Base-by-base conservation (phyloP, 2,113 vertebrate species). In the Panthera tigris region DNA sequence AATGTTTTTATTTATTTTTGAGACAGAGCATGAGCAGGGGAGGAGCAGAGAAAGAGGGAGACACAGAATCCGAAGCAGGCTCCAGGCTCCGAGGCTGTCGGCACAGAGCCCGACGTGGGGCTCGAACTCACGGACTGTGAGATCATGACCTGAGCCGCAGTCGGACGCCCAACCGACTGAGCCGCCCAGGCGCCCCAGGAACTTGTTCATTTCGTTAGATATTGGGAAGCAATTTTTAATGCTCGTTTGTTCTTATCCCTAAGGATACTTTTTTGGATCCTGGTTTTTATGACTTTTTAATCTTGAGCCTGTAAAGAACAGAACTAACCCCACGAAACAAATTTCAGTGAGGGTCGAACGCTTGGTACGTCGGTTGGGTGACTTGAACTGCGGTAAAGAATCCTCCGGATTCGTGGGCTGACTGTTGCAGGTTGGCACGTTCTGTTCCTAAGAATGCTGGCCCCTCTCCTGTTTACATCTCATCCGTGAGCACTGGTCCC, bases 371-470 rank as follows among this genome's bases (percentile, higher is more conserved):
- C 41, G 29, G 31, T 25, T 15, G 1, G 9, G 31, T 14, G 13
- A 25, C 19, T 5, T 5, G 36, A 57, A 1, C 61, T 11, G 10
- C 36, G 4, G 3, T 25, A 1, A 11, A 25, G 48, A 2, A 5
- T 31, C 33, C n/a, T 29, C 4, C 1, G 5, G 23, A 7, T 55
- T n/a, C 4, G 52, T 1, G 23, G 21, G 25, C 1, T 16, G 39
- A 45, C 25, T 15, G 39, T 76, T 13, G 39, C 73, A 45, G 39
- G 15, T 36, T 10, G 12, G 31, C 7, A 3, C 23, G 0, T 48
- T 18, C 68, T 36, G 4, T 15, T 29, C 13, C 39, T 52, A 76
- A 39, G 14, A n/a, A 36, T 13, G 1, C 8, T 91, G 33, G 16
- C 41, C 14, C 55, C 50, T 31, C 45, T 74, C 50, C 33, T 23